Evolutionary conservation across 2,113 vertebrate genomes (phyloP).

Genomic region (Canis aureus): DNA sequence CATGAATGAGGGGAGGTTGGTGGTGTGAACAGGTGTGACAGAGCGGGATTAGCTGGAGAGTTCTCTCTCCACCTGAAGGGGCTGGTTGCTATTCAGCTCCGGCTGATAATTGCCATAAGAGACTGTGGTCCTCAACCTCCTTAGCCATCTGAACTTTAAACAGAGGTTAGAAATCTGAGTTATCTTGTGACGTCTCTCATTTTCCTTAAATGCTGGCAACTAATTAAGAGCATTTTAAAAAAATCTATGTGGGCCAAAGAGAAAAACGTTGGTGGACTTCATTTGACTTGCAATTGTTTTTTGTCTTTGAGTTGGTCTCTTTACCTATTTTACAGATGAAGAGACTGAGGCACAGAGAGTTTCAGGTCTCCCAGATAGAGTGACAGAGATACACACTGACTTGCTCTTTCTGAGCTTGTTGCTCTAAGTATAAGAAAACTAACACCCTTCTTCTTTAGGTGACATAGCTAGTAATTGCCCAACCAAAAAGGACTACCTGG

Average conservation of each 20-base stretch:
- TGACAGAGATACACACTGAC: neutral
- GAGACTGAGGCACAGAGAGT: slow-evolving; percentile 1
- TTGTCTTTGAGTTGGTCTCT: neutral
- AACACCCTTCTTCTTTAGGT: neutral
- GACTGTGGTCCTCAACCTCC: neutral
- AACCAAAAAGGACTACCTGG: neutral
- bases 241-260: neutral
- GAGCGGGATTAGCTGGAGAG: too few species aligned
- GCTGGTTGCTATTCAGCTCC: neutral
- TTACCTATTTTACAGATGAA: neutral
- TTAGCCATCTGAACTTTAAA: neutral
- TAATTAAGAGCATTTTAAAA: neutral
- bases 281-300: neutral
- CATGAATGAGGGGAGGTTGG: neutral
- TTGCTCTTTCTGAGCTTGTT: neutral
- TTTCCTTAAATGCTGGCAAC: neutral
- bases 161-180: neutral
- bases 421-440: neutral
- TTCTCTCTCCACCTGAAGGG: neutral
- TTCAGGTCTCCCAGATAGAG: neutral
- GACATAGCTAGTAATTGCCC: neutral
- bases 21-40: too few species aligned
- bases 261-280: neutral
- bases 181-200: neutral
- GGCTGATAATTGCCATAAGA: neutral